Evolutionary conservation across 2,888 invertebrate genomes (phyloP), one percentile per base, ranked within the genome.

Genomic region (Heteromurus nitidus): DNA sequence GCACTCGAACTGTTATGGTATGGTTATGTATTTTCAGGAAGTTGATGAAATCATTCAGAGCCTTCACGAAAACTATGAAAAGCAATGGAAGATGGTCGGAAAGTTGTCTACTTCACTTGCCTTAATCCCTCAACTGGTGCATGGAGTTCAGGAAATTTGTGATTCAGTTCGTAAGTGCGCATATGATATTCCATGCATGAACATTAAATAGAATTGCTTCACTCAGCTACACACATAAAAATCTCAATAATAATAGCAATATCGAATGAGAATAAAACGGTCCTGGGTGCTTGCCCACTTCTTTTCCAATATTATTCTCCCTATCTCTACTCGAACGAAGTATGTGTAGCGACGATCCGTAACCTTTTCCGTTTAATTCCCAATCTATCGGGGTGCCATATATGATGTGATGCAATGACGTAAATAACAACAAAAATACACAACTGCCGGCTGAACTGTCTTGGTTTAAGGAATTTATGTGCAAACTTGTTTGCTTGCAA

Each of bases 61-160:
- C 47, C 88, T 92, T 7, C 89, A 90, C 82, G 88, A 89, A 74
- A 90, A 88, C 84, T 88, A 90, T 44, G 90, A 90, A 77, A 88
- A 88, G 24, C 90, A 91, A 75, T 90, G 90, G 90, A 89, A 88
- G 62, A 88, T 88, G 73, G 88, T 91, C 44, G 88, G 88, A 0
- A 88, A 88, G 36, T 86, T 91, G 24, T 90, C 90, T 76, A 88
- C 88, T 69, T 89, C 89, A 20, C 87, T 91, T 28, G 89, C 90
- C 36, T 87, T 89, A 9, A 89, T 91, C 85, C 91, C 91, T 67
- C 90, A 91, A 86, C 88, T 91, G 65, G 89, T 90, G 62, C 89
- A 89, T 85, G 88, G 88, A 13, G 89, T 91, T 69, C 90, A 91
- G 86, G 88, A 89, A 73, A 87, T 90, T 13, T 90, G 90, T 89